Percentiles rank a stretch among this genome's conserved stretches.
These are phyloP conservation scores for Hypomecis atomaria DNA, from an alignment of 2,888 invertebrate species.

Conservation along the genomic window DNA sequence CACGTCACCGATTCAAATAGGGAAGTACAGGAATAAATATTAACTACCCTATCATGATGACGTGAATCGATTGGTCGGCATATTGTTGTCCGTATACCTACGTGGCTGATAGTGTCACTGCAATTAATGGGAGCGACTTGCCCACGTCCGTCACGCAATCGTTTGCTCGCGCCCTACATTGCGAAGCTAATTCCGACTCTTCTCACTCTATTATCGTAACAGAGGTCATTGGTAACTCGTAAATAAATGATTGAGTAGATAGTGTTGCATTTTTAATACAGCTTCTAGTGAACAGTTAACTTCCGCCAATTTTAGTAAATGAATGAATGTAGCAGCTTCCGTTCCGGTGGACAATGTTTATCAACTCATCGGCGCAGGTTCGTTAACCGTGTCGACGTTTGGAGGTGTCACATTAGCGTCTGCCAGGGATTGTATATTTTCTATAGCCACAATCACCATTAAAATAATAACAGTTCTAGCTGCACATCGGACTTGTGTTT, in stretches of 20 bases:
- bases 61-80: slow-evolving; percentile 44
- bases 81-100: neutral
- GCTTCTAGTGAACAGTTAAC: slow-evolving; percentile 54
- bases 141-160: slow-evolving; percentile 62
- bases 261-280: slow-evolving; percentile 41
- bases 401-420: slow-evolving; percentile 60
- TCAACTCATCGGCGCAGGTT: slow-evolving; percentile 58
- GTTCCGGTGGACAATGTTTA: slow-evolving; percentile 58
- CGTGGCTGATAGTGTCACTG: slow-evolving; percentile 36
- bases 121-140: slow-evolving; percentile 48
- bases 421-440: slow-evolving; percentile 21
- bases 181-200: slow-evolving; percentile 46
- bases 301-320: slow-evolving; percentile 62
- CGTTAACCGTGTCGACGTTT: slow-evolving; percentile 69
- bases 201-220: slow-evolving; percentile 61
- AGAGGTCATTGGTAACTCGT: slow-evolving; percentile 49
- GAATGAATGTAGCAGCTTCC: slow-evolving; percentile 58
- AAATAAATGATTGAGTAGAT: slow-evolving; percentile 39
- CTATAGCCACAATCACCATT: slow-evolving; percentile 33
- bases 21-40: slow-evolving; percentile 29
- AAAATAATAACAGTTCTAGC: slow-evolving; percentile 35
- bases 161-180: slow-evolving; percentile 53
- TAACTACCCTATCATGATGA: slow-evolving; percentile 38
- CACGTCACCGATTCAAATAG: slow-evolving; percentile 36
- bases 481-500: slow-evolving; percentile 33